Evolutionary conservation across 2,797 vertebrate species (phyloP).

Genomic region (Orientallactaga sibirica): DNA sequence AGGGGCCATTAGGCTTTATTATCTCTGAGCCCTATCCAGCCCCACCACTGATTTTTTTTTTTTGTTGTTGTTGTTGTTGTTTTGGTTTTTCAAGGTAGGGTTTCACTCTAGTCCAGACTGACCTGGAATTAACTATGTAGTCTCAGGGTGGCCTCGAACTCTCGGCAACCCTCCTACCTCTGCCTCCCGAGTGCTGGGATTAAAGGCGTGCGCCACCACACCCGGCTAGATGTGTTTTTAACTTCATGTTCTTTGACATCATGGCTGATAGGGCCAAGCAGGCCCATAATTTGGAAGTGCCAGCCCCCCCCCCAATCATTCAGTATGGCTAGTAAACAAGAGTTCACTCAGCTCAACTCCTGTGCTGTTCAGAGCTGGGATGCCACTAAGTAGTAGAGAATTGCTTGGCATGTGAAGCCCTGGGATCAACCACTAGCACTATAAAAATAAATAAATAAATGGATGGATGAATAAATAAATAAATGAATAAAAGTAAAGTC

Average conservation of each 20-base stretch:
- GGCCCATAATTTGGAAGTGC: background rate
- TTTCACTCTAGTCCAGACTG: no score
- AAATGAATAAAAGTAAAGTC: background rate
- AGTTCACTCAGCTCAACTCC: background rate
- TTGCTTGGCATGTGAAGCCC: background rate
- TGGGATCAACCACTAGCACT: background rate
- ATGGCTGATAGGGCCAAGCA: background rate
- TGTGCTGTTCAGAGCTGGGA: background rate
- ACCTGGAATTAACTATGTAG: no score
- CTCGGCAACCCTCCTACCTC: no score
- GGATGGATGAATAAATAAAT: no score
- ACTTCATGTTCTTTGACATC: constrained; percentile 12
- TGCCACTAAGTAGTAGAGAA: background rate
- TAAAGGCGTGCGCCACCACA: no score
- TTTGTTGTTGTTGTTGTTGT: no score
- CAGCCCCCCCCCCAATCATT: background rate
- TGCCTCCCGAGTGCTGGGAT: no score
- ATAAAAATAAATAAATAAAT: background rate
- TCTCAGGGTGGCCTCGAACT: no score
- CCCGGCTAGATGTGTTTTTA: background rate
- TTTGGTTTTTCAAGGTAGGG: no score
- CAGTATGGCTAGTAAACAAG: background rate
- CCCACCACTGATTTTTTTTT: no score
- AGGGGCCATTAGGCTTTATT: no score
- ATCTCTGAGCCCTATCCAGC: no score